Evolutionary conservation across 2,888 invertebrate species (phyloP).

Genomic region (Drosophila maculinotata): DNA sequence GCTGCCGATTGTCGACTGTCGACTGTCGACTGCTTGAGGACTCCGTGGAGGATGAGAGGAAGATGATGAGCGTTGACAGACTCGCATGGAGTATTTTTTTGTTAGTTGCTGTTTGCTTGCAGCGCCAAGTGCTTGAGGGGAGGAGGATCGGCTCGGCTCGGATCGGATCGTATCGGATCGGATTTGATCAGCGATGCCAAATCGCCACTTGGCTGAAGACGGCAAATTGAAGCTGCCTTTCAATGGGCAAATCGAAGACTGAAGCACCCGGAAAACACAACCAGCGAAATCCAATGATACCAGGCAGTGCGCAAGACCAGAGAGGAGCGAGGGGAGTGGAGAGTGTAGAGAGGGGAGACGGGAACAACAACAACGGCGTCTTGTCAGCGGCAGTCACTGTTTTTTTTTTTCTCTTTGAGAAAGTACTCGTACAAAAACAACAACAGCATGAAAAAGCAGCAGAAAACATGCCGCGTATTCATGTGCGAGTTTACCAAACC

Average conservation of each 20-base stretch:
- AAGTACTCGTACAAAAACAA: slow-evolving; percentile 51
- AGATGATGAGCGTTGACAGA: slow-evolving; percentile 65
- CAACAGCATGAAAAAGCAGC: slow-evolving; percentile 34
- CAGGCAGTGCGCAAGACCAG: background rate
- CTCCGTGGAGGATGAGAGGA: slow-evolving; percentile 8
- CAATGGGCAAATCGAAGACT: slow-evolving; percentile 58
- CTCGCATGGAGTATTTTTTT: slow-evolving; percentile 21
- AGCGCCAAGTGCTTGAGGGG: slow-evolving; percentile 5
- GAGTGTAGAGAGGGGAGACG: background rate
- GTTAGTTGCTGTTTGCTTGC: background rate
- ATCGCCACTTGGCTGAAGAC: slow-evolving; percentile 51
- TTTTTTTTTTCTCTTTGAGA: slow-evolving; percentile 34
- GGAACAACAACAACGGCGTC: slow-evolving; percentile 9
- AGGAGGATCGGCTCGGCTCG: slow-evolving; percentile 31
- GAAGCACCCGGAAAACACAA: slow-evolving; percentile 63
- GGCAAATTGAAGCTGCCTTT: slow-evolving; percentile 41
- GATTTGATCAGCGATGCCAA: slow-evolving; percentile 33
- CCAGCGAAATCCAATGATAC: slow-evolving; percentile 1
- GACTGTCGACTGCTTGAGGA: slow-evolving; percentile 28
- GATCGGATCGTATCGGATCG: too few species aligned
- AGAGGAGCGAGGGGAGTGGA: background rate
- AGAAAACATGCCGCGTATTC: slow-evolving; percentile 25
- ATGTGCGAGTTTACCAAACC: slow-evolving; percentile 31
- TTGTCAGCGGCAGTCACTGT: slow-evolving; percentile 16
- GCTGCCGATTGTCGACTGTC: too few species aligned